phyloP scores from a whole-genome alignment of 2,797 vertebrate species.

The Cichlasoma orientale region DNA sequence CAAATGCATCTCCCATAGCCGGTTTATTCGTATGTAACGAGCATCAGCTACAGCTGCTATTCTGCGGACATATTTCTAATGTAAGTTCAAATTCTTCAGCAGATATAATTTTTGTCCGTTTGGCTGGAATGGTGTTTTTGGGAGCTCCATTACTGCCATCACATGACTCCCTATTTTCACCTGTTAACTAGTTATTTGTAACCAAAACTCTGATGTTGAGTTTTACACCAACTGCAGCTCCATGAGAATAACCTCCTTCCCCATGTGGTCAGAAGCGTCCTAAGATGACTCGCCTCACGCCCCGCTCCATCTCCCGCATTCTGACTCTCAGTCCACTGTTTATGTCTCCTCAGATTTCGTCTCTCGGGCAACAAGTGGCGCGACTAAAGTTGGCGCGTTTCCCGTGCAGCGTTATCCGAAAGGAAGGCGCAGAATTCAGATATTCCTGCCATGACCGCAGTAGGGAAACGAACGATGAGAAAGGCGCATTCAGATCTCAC shows the following conservation, averaged over 20 bases:
- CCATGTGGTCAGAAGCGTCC: conserved; percentile 12
- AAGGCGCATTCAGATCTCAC: background rate
- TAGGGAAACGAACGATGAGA: conserved; percentile 11
- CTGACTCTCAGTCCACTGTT: background rate
- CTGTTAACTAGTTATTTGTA: background rate
- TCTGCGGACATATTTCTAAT: background rate
- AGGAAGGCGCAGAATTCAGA: conserved; percentile 1
- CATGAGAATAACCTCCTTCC: background rate
- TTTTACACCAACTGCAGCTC: background rate
- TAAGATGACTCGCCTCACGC: background rate
- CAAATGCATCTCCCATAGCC: background rate
- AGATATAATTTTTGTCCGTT: background rate
- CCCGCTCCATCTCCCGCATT: background rate
- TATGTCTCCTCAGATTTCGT: conserved; percentile 14
- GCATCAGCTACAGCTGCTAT: background rate
- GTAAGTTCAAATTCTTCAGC: background rate
- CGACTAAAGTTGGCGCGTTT: conserved; percentile 29
- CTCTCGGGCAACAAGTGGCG: conserved; percentile 8
- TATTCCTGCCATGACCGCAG: conserved; percentile 29
- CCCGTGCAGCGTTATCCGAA: conserved; percentile 18
- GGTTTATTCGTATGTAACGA: background rate
- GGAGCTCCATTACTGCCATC: background rate
- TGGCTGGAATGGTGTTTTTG: background rate
- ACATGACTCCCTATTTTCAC: background rate
- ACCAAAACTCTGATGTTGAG: background rate